Evolutionary conservation across 2,113 vertebrate genomes (phyloP).

Genomic region (Loxodonta africana): DNA sequence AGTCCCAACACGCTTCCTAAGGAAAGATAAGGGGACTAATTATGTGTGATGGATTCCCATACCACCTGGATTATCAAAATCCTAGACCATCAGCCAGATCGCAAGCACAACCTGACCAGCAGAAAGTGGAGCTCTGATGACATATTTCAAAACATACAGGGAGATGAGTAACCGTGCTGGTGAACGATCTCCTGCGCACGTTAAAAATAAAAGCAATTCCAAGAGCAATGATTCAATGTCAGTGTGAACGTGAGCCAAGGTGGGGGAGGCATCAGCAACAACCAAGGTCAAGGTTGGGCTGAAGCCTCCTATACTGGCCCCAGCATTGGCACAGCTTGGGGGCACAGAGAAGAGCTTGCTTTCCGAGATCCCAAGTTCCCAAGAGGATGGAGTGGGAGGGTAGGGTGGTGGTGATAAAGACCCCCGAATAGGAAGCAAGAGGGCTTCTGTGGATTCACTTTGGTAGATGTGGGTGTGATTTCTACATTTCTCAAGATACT

Average conservation of each 20-base stretch:
- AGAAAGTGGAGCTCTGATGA: slow-evolving; percentile 20
- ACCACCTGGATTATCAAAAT: background rate
- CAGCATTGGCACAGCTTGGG: background rate
- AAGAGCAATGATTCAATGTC: background rate
- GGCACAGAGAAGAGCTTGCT: background rate
- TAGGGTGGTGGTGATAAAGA: background rate
- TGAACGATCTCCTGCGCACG: background rate
- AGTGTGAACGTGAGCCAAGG: background rate
- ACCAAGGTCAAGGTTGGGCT: background rate
- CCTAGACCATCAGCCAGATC: background rate
- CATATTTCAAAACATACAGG: slow-evolving; percentile 6
- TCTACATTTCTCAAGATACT: background rate
- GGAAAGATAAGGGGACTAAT: background rate
- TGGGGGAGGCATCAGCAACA: too few species aligned
- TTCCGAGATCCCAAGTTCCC: background rate
- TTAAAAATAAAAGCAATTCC: background rate
- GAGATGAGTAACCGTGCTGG: background rate
- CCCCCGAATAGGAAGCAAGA: background rate
- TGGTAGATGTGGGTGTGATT: background rate
- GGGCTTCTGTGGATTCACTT: background rate
- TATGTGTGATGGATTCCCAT: background rate
- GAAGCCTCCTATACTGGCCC: background rate
- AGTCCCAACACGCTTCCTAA: background rate
- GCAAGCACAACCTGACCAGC: background rate
- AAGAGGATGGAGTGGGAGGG: background rate